Evolutionary conservation across 2,113 vertebrate species (phyloP), one percentile per base, ranked within the genome.

Genomic region (Oncorhynchus mykiss): DNA sequence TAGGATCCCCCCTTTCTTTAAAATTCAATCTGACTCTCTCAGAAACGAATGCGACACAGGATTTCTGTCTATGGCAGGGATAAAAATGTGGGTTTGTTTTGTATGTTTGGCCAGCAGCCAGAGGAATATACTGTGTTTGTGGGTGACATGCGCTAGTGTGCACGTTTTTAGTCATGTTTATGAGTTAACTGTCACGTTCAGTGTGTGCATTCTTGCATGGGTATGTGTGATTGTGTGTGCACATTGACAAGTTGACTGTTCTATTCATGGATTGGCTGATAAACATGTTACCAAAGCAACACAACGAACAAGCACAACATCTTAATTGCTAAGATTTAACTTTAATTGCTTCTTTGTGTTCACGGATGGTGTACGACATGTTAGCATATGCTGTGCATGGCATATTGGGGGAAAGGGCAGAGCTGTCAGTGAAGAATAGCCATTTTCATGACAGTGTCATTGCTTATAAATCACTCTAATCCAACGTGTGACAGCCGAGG

Each of bases 401-500:
- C 80, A 62, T 65, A 51, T 60, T 72, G 78, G 71, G 39, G 11
- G 73, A 54, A 74, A 76, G 82, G 68, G 71, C 75, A 54, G 27
- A 49, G 73, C 70, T 27, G 60, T 79, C 78, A 70, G 67, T 77
- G 83, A 54, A 86, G 39, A 45, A 45, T 45, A 45, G 9, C 39
- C 39, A 11, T 11, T 39, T 8, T 45, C 39, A 45, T 45, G 39
- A 45, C 39, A 45, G 39, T 45, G 9, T 45, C 9, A 45, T 81
- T 68, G 77, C 82, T 82, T 70, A 75, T 84, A 84, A 86, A 76
- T 81, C 60, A 70, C 73, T 86, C 75, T 22, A 29, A 31, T 18
- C 48, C 24, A 54, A 45, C 39, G 9, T 45, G 39, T 69, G 62
- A 29, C 48, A 74, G 71, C 45, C 66, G 67, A 45, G 39, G 39